Conservation (phyloP, 2,113 vertebrate species). For the Passer domesticus region DNA sequence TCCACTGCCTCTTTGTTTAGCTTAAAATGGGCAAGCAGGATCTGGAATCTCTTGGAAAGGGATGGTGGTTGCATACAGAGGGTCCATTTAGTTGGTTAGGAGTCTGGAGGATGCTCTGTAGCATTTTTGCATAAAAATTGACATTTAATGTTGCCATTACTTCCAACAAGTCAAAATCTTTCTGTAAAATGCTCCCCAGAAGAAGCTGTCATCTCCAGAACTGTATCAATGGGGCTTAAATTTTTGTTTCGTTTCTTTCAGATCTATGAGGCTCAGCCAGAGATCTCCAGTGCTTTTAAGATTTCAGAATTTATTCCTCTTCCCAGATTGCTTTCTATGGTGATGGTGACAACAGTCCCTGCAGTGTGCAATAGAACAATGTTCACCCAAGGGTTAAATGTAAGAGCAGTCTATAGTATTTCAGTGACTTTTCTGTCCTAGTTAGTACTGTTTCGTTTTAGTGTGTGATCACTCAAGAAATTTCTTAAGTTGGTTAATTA, state of each 20-base stretch:
- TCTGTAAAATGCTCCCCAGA: not conserved
- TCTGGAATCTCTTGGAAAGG: not conserved
- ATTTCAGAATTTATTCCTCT: conserved; percentile 82
- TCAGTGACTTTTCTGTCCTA: not conserved
- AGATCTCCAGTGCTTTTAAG: conserved; percentile 83
- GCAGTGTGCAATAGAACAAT: conserved; percentile 89
- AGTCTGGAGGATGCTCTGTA: not conserved
- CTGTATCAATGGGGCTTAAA: not conserved
- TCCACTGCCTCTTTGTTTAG: not conserved
- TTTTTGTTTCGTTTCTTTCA: conserved; percentile 52
- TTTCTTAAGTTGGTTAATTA: not conserved
- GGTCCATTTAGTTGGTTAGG: not conserved
- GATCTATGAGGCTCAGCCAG: conserved; percentile 92
- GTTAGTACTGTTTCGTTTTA: not conserved
- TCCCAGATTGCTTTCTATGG: conserved; percentile 85
- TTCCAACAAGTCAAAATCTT: not conserved
- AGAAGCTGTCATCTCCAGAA: not conserved
- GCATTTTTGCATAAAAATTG: not conserved
- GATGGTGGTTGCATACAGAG: not conserved
- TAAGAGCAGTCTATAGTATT: conserved; percentile 65
- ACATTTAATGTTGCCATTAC: not conserved
- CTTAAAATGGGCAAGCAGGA: not conserved
- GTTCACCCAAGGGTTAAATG: conserved; percentile 90
- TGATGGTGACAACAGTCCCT: conserved; percentile 88
- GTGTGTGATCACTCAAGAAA: not conserved